These are phyloP conservation scores for Craniophora ligustri DNA, from an alignment of 2,888 invertebrate genomes.

Conservation along the genomic window DNA sequence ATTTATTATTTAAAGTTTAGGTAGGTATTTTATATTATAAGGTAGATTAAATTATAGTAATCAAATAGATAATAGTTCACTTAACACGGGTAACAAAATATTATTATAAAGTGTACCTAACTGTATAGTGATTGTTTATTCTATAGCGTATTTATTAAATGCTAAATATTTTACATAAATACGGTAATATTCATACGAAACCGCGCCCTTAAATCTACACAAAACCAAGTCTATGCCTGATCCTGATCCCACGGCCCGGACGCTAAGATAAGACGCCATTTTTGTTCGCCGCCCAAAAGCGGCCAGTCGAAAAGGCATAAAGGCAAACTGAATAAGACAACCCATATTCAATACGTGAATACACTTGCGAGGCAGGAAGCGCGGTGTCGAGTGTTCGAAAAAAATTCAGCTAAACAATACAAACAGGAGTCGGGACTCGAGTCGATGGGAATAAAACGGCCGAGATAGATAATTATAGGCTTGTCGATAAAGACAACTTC, in stretches of 20 bases:
- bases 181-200: constrained; percentile 3
- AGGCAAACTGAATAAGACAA: constrained; percentile 76
- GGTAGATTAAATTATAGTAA: too few species aligned
- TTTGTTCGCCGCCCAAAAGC: constrained; percentile 72
- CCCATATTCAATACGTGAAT: constrained; percentile 68
- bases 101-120: too few species aligned
- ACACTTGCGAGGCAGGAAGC: constrained; percentile 86
- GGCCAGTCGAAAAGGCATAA: constrained; percentile 86
- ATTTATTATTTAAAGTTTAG: too few species aligned
- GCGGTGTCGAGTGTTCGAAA: constrained; percentile 82
- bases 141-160: not conserved
- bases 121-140: too few species aligned
- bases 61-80: too few species aligned
- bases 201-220: constrained; percentile 46
- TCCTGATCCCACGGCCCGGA: constrained; percentile 79
- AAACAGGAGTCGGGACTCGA: constrained; percentile 28
- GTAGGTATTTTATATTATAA: too few species aligned
- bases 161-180: not conserved
- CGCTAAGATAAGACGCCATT: constrained; percentile 75
- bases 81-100: too few species aligned
- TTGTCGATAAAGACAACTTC: constrained; percentile 36
- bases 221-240: constrained; percentile 46
- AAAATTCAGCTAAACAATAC: constrained; percentile 37
- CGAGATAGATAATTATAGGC: constrained; percentile 62
- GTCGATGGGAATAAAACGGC: constrained; percentile 51